phyloP scores from a whole-genome alignment of 2,113 vertebrate genomes.

The Lampris incognitus region DNA sequence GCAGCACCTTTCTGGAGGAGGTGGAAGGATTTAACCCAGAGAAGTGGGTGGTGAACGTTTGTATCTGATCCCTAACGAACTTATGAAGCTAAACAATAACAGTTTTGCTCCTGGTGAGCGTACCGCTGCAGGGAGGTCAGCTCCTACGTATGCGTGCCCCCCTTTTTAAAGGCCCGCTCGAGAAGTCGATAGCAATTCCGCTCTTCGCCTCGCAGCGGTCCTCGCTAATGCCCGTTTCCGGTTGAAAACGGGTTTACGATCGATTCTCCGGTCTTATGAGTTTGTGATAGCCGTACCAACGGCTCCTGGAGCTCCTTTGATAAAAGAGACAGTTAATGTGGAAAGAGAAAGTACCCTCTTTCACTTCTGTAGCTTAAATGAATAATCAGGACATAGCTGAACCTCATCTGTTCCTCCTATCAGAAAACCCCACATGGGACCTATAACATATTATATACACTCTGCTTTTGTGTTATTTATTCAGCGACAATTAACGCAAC shows the following conservation, averaged over 20 bases:
- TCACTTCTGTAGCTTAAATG: too few species aligned
- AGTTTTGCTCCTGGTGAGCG: slow-evolving; percentile 12
- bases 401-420: too few species aligned
- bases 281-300: not conserved
- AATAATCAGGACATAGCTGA: too few species aligned
- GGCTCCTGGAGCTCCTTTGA: too few species aligned
- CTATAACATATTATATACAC: too few species aligned
- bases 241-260: not conserved
- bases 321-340: too few species aligned
- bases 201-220: too few species aligned
- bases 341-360: too few species aligned
- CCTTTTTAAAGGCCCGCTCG: not conserved
- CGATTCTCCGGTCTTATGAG: not conserved
- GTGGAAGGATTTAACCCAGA: slow-evolving; percentile 94
- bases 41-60: slow-evolving; percentile 80
- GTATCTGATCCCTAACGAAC: slow-evolving; percentile 30
- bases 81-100: not conserved
- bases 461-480: too few species aligned
- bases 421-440: too few species aligned
- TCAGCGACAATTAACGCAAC: too few species aligned
- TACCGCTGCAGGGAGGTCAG: slow-evolving; percentile 21
- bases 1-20: slow-evolving; percentile 92
- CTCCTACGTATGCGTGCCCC: slow-evolving; percentile 12
- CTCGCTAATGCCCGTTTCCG: too few species aligned
- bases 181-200: slow-evolving; percentile 3